phyloP scores from a whole-genome alignment of 2,797 vertebrate genomes.

The Anomalospiza imberbis region DNA sequence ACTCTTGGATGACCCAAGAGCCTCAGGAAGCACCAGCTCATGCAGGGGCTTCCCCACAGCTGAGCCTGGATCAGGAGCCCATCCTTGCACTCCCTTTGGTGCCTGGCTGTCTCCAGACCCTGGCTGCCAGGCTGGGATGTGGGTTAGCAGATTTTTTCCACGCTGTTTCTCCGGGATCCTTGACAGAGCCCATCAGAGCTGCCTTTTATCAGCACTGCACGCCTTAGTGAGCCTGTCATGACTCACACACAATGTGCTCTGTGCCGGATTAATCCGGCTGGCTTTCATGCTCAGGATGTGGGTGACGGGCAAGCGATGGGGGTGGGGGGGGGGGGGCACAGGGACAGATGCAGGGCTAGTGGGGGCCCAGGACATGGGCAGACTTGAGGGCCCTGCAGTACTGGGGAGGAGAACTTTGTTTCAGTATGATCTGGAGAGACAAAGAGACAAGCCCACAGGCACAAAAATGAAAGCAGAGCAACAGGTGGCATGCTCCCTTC shows the following conservation, averaged over 20 bases:
- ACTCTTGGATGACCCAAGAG: not conserved
- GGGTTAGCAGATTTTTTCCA: conserved; percentile 66
- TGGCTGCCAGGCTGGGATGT: conserved; percentile 32
- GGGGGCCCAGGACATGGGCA: not conserved
- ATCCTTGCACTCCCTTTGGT: not conserved
- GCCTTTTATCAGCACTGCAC: conserved; percentile 86
- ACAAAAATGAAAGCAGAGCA: not conserved
- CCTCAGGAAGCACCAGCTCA: not conserved
- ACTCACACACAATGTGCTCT: conserved; percentile 84
- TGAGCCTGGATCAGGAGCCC: not conserved
- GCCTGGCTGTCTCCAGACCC: not conserved
- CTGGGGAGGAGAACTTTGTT: not conserved
- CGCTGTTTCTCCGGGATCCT: conserved; percentile 59
- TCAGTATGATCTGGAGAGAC: not conserved
- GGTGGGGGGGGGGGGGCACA: not conserved
- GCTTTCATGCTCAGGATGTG: conserved; percentile 76
- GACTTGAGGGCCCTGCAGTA: not conserved
- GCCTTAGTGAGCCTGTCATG: conserved; percentile 88
- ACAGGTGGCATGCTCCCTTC: not conserved
- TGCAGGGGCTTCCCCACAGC: not conserved
- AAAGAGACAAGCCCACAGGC: not conserved
- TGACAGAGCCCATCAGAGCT: conserved; percentile 80
- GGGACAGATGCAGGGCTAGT: not conserved
- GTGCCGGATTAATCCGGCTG: conserved; percentile 79
- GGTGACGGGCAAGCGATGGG: not conserved